Conservation (phyloP, 2,888 invertebrate genomes). For the Protonemura montana region DNA sequence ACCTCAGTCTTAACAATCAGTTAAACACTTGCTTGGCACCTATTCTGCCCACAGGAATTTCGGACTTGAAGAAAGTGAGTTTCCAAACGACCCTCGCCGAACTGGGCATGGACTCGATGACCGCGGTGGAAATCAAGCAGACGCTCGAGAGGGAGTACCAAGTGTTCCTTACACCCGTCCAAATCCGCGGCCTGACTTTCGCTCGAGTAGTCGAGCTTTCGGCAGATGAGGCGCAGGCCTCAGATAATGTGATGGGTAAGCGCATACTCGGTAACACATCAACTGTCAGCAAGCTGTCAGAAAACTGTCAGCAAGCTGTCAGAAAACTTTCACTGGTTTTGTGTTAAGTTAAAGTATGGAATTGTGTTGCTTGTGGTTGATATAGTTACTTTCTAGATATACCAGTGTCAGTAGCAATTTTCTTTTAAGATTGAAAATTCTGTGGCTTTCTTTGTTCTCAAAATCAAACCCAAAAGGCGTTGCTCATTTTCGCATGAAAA, state of each 20-base stretch:
- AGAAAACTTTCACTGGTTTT: no score
- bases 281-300: neutral
- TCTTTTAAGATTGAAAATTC: no score
- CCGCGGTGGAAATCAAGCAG: constrained; percentile 96
- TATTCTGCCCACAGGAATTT: constrained; percentile 61
- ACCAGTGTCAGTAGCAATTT: no score
- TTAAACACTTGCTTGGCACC: neutral
- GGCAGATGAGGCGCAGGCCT: constrained; percentile 52
- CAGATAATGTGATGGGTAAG: neutral
- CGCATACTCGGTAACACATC: neutral
- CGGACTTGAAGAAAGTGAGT: constrained; percentile 74
- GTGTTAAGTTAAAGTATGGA: neutral
- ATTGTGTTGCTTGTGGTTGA: no score
- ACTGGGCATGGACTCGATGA: constrained; percentile 95
- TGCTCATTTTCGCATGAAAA: no score
- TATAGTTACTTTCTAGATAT: no score
- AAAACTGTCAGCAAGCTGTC: neutral
- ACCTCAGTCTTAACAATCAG: no score
- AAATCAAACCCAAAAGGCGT: no score
- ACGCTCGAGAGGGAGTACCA: constrained; percentile 89
- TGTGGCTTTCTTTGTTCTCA: no score
- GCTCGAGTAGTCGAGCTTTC: constrained; percentile 58
- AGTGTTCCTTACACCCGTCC: constrained; percentile 83
- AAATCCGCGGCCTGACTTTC: constrained; percentile 82
- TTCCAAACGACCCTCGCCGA: constrained; percentile 74